A percentile compares a stretch with the other conserved stretches of the same genome.
phyloP scores from a whole-genome alignment of 1,140 invertebrate genomes.

The Eupristina koningsbergeri region DNA sequence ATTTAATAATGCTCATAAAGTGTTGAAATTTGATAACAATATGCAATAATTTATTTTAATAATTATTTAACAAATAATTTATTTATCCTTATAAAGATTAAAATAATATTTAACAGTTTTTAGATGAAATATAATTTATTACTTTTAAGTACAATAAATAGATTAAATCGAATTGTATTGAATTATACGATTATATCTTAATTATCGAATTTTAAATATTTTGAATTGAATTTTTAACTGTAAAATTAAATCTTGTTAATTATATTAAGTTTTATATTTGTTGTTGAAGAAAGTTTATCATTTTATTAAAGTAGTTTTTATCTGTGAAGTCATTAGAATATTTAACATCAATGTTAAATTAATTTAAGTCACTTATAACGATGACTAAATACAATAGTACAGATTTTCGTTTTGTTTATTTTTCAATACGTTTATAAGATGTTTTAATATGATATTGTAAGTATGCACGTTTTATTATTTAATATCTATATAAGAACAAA shows the following conservation, averaged over 20 bases:
- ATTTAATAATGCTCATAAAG: too few species aligned
- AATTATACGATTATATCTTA: too few species aligned
- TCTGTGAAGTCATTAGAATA: neutral
- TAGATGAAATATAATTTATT: neutral
- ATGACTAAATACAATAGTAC: neutral
- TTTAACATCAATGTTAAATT: neutral
- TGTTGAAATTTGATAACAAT: too few species aligned
- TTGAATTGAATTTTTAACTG: neutral
- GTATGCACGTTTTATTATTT: too few species aligned
- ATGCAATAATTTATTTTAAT: too few species aligned
- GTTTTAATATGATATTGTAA: too few species aligned
- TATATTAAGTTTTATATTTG: neutral
- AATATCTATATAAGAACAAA: too few species aligned
- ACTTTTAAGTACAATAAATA: neutral
- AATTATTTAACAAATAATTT: neutral
- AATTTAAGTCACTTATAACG: neutral
- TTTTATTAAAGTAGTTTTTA: constrained; percentile 4
- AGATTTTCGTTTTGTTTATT: too few species aligned
- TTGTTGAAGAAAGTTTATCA: neutral
- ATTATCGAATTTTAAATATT: too few species aligned
- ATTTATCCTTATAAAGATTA: neutral
- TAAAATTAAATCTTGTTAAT: neutral
- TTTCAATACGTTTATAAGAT: too few species aligned
- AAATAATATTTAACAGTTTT: neutral
- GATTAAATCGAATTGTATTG: too few species aligned